A percentile compares a stretch with the other conserved stretches of the same genome.
phyloP scores from a whole-genome alignment of 2,888 invertebrate genomes.

The Hyposoter dolosus region DNA sequence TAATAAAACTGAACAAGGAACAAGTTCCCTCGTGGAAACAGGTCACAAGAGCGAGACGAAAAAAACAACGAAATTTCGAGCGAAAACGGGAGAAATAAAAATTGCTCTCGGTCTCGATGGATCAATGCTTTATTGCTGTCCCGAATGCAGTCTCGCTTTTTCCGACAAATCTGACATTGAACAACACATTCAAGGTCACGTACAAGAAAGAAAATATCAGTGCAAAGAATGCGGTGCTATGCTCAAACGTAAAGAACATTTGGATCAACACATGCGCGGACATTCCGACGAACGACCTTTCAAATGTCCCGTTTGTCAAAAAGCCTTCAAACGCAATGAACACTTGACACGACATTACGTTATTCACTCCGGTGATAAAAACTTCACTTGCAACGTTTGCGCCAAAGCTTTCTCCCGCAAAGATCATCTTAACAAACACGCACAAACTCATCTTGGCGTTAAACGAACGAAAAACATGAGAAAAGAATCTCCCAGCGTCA shows the following conservation, averaged over 20 bases:
- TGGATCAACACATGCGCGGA: conserved; percentile 85
- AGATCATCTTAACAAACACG: conserved; percentile 86
- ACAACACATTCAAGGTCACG: conserved; percentile 83
- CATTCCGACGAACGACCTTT: conserved; percentile 85
- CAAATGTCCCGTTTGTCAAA: conserved; percentile 84
- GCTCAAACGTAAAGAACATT: conserved; percentile 85
- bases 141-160: conserved; percentile 85
- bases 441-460: conserved; percentile 84
- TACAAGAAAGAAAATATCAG: conserved; percentile 85
- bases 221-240: conserved; percentile 86
- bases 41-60: conserved; percentile 72
- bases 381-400: conserved; percentile 85
- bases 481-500: conserved; percentile 75
- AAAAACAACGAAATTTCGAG: conserved; percentile 83
- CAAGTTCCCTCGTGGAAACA: not conserved
- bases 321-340: conserved; percentile 86
- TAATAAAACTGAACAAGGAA: not conserved
- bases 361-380: conserved; percentile 86
- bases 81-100: conserved; percentile 84
- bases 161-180: conserved; percentile 84
- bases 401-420: conserved; percentile 86
- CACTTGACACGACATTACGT: conserved; percentile 86
- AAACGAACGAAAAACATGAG: conserved; percentile 77
- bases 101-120: conserved; percentile 83
- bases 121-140: conserved; percentile 85